Evolutionary conservation across 2,113 vertebrate species (phyloP), one percentile per base, ranked within the genome.

Genomic region (Butastur rufipennis): DNA sequence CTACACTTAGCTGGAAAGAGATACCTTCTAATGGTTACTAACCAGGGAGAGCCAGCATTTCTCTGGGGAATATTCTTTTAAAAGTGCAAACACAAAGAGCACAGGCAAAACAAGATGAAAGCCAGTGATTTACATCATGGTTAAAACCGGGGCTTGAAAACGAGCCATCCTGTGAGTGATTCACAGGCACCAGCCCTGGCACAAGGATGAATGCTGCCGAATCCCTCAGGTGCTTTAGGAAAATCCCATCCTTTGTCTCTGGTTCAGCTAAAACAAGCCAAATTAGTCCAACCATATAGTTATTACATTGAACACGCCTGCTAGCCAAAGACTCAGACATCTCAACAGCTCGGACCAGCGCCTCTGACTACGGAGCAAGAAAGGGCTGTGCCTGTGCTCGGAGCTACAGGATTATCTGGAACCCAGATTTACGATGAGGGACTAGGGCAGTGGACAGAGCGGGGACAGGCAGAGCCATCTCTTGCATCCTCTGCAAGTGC

Each of bases 1-100:
- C 92, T 93, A 80, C 96, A 96, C 92, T 96, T 93, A 95, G 86
- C 90, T 95, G 93, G 73, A 96, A 95, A 66, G 71, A 86, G 82
- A 95, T 78, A 80, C 70, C 71, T 94, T 71, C 79, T 94, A 90
- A 95, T 90, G 92, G 67, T 65, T 91, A 59, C 71, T 36, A 82
- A 81, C 47, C 56, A 67, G 62, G 43, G 81, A 81, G 74, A 94
- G 63, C 5, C 48, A 93, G 74, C 8, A 2, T n/a, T 93, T 95
- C 95, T 90, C 95, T 32, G 45, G 90, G 87, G 96, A 96, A 75
- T 79, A 55, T 62, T 72, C 48, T 68, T 93, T 55, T 94, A 50
- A 87, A 94, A 94, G 89, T 63, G 68, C 93, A 89, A 91, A 87
- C 73, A 94, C 81, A 61, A 91, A 95, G 84, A 93, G 87, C 91